Conservation (phyloP, 2,113 vertebrate species). For the Noctilio leporinus region DNA sequence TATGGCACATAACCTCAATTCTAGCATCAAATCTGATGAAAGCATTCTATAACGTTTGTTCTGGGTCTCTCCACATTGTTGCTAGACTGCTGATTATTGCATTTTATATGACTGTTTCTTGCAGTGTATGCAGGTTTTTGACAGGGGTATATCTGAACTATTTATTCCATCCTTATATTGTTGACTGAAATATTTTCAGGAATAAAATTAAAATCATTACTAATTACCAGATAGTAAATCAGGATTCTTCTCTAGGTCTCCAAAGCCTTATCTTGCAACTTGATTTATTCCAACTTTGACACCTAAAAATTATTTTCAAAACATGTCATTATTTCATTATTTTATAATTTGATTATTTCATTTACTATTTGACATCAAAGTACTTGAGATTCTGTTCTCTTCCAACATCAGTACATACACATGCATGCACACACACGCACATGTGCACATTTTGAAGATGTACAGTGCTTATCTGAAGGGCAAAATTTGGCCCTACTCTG, state of each 20-base stretch:
- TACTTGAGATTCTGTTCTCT: neutral
- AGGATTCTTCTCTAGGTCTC: neutral
- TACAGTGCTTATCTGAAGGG: conserved; percentile 2
- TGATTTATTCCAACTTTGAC: conserved; percentile 23
- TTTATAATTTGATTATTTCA: conserved; percentile 7
- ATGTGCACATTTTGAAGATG: neutral
- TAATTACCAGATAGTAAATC: neutral
- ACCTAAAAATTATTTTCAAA: conserved; percentile 25
- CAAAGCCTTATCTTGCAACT: neutral
- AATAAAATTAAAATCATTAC: conserved; percentile 49
- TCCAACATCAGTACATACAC: neutral
- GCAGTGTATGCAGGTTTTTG: neutral
- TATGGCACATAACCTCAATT: neutral
- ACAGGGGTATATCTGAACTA: neutral
- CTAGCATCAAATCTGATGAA: neutral
- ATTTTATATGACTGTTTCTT: neutral
- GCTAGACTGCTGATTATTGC: neutral
- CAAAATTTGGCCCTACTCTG: conserved; percentile 51
- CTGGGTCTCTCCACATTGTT: neutral
- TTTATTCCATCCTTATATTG: neutral
- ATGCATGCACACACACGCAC: neutral
- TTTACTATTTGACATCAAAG: neutral
- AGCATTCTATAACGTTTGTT: neutral
- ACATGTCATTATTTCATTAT: neutral
- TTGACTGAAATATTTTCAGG: conserved; percentile 36